Evolutionary conservation across 2,888 invertebrate genomes (phyloP), one percentile per base, ranked within the genome.

Genomic region (Celastrina argiolus): DNA sequence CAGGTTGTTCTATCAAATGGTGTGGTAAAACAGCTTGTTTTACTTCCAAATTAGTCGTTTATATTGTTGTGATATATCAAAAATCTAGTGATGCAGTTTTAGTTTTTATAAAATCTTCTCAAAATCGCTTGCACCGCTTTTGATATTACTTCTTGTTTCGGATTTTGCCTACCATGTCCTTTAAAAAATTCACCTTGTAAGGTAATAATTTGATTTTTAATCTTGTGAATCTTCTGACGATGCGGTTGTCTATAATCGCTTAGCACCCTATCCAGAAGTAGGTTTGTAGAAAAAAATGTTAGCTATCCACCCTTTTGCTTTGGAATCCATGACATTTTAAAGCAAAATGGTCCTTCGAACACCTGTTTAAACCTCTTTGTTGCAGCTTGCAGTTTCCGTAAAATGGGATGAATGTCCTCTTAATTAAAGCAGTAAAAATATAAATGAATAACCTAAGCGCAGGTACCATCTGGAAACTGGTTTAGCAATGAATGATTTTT

Each of bases 391-490:
- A 36, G 36, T 59, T 59, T 61, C 61, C 22, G 61, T 61, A 31
- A 12, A 59, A 39, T 14, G 61, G 61, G 61, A 61, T 61, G 61
- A 61, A 61, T 31, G 61, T 39, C 61, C 61, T 61, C 18, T 61
- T 61, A 61, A 61, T 61, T 36, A 18, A 36, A 61, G 61, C 61
- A 39, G 16, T 59, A 34, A 61, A 61, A 61, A 61, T 61, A 39
- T 34, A 61, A 39, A 61, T 61, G 39, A 22, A 61, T 22, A 36
- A 39, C 36, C 61, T 61, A 36, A 61, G 34, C 22, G 14, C 51
- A 51, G 36, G 36, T 36, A 58, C n/a, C 31, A 58, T 28, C 59
- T 36, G 61, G 10, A 22, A 61, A 61, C 61, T 36, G 61, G 61
- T 61, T 36, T 22, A 14, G 14, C 22, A 61, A 61, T 61, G 14